Conservation (phyloP, 2,113 vertebrate genomes). For the Gnathochromis pfefferi region DNA sequence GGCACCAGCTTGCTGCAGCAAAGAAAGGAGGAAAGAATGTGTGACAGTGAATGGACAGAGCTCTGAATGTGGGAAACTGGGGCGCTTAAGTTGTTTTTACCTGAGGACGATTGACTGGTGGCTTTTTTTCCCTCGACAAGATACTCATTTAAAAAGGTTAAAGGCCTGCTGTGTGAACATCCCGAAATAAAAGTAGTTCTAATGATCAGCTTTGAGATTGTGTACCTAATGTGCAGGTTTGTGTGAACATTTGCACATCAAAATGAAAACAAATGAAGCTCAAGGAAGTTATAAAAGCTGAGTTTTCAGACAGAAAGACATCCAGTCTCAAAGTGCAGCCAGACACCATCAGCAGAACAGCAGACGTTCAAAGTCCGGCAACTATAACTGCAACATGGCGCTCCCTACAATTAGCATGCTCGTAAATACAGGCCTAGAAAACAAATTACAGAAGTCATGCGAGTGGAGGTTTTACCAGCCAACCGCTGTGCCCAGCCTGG, state of each 20-base stretch:
- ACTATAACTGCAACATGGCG: slow-evolving; percentile 48
- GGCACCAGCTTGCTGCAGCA: slow-evolving; percentile 18
- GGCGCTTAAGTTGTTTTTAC: slow-evolving; percentile 48
- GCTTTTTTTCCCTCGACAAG: neutral
- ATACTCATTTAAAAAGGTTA: slow-evolving; percentile 16
- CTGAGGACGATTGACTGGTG: slow-evolving; percentile 28
- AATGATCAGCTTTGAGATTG: neutral
- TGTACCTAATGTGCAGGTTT: neutral
- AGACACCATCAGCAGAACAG: slow-evolving; percentile 39
- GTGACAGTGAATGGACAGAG: slow-evolving; percentile 41
- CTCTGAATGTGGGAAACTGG: slow-evolving; percentile 54
- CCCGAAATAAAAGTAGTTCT: neutral
- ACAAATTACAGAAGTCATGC: slow-evolving; percentile 70
- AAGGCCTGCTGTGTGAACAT: neutral
- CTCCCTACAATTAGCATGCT: slow-evolving; percentile 72
- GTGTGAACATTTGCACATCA: neutral
- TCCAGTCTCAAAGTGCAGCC: neutral
- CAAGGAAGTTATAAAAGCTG: neutral
- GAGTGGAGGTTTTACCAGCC: slow-evolving; percentile 43
- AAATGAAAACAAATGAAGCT: neutral
- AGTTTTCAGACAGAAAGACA: neutral
- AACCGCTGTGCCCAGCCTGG: slow-evolving; percentile 39
- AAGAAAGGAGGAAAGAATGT: slow-evolving; percentile 58
- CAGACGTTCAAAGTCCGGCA: slow-evolving; percentile 62
- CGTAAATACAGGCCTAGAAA: slow-evolving; percentile 68